phyloP scores from a whole-genome alignment of 1,140 invertebrate species.

The Drosophila persimilis region DNA sequence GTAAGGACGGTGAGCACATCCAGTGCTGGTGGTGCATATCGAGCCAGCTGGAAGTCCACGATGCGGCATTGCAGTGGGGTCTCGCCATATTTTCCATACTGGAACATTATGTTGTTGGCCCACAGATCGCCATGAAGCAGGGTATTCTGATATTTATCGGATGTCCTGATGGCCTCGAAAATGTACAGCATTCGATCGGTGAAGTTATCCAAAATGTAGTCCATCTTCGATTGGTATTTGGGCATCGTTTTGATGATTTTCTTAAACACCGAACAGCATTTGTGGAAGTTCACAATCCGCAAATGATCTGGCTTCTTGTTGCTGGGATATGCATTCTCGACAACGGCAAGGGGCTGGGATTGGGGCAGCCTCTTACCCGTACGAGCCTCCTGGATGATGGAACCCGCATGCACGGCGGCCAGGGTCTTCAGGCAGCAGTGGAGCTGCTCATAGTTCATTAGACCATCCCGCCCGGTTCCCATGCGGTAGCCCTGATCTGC shows the following conservation, averaged over 20 bases:
- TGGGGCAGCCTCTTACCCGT: constrained; percentile 81
- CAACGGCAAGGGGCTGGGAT: constrained; percentile 83
- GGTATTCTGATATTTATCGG: constrained; percentile 84
- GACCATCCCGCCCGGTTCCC: constrained; percentile 71
- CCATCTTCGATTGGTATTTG: constrained; percentile 65
- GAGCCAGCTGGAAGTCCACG: constrained; percentile 86
- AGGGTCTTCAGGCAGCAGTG: constrained; percentile 84
- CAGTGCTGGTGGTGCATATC: constrained; percentile 84
- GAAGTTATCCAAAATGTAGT: constrained; percentile 69
- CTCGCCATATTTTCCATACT: constrained; percentile 82
- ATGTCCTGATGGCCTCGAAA: constrained; percentile 83
- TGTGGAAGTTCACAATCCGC: constrained; percentile 82
- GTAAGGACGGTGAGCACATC: constrained; percentile 84
- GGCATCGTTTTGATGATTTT: constrained; percentile 83
- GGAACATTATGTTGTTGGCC: constrained; percentile 87
- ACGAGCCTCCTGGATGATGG: constrained; percentile 84
- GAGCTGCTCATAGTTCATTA: constrained; percentile 84
- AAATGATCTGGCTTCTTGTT: constrained; percentile 66
- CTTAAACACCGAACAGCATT: constrained; percentile 82
- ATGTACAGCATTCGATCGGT: constrained; percentile 81
- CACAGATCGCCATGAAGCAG: constrained; percentile 86
- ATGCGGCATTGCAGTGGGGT: constrained; percentile 83
- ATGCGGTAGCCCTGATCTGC: constrained; percentile 75
- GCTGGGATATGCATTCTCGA: constrained; percentile 84
- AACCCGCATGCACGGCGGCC: constrained; percentile 85